Conservation (phyloP, 2,797 vertebrate genomes). For the Schizopygopsis pylzovi region DNA sequence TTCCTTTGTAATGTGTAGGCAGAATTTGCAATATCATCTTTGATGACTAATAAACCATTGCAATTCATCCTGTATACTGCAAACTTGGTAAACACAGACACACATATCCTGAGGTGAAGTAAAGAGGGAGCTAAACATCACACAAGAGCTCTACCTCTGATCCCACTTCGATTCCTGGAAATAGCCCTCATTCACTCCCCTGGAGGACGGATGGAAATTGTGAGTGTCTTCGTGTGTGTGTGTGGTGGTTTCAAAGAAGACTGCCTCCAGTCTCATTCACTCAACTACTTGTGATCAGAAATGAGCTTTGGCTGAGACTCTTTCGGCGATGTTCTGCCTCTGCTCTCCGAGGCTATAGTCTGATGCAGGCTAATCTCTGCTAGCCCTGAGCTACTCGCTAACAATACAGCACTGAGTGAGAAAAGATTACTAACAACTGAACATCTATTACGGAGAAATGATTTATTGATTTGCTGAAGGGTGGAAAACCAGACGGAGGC, state of each 20-base stretch:
- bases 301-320: slow-evolving; percentile 19
- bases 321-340: slow-evolving; percentile 5
- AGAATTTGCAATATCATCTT: not conserved
- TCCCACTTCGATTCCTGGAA: slow-evolving; percentile 25
- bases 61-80: not conserved
- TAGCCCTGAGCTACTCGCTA: slow-evolving; percentile 37
- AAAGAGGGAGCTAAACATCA: slow-evolving; percentile 17
- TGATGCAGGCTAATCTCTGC: slow-evolving; percentile 37
- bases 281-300: slow-evolving; percentile 45
- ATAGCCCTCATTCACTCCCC: slow-evolving; percentile 21
- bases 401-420: slow-evolving; percentile 32
- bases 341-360: slow-evolving; percentile 7
- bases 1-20: not conserved
- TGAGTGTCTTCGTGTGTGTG: slow-evolving; percentile 15
- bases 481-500: slow-evolving; percentile 20
- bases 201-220: slow-evolving; percentile 20
- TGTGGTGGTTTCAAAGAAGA: not conserved
- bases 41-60: not conserved
- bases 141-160: slow-evolving; percentile 12
- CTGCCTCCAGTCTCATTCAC: slow-evolving; percentile 22
- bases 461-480: slow-evolving; percentile 47
- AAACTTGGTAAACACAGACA: slow-evolving; percentile 4
- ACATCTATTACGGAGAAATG: slow-evolving; percentile 45
- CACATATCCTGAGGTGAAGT: slow-evolving; percentile 18
- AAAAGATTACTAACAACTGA: slow-evolving; percentile 51